phyloP scores from a whole-genome alignment of 2,113 vertebrate genomes.

The Bos indicus region DNA sequence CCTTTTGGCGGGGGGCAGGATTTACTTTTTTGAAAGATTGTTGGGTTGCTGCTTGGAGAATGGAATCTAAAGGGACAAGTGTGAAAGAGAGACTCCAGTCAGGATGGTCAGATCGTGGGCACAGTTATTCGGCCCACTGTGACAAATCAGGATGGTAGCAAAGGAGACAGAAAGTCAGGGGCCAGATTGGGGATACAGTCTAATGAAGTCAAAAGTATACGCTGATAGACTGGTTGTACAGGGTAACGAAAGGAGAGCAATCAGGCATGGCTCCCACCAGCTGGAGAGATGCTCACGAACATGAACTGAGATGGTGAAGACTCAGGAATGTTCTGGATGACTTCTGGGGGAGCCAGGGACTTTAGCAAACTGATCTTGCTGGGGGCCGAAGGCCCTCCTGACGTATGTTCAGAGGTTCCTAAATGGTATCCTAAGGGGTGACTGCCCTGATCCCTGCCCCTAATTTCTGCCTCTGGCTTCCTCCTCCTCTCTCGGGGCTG shows the following conservation, averaged over 20 bases:
- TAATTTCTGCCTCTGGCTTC: neutral
- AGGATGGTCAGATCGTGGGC: neutral
- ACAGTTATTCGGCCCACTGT: neutral
- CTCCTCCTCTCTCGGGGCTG: neutral
- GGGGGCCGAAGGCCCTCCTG: neutral
- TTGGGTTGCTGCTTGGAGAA: neutral
- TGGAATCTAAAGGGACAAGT: neutral
- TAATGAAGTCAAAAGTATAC: neutral
- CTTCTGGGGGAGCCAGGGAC: neutral
- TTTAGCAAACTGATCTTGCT: neutral
- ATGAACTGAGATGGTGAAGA: neutral
- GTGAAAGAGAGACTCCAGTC: neutral
- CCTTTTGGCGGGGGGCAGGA: accelerated
- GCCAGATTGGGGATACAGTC: neutral
- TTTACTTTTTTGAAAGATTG: neutral
- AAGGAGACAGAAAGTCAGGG: neutral
- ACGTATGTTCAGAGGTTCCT: neutral
- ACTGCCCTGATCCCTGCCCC: too few species aligned
- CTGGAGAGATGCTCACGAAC: neutral
- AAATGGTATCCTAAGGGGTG: neutral
- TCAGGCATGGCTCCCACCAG: neutral
- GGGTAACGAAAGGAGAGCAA: neutral
- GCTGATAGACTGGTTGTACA: neutral
- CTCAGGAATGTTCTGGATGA: neutral
- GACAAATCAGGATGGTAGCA: neutral